Base-by-base conservation (phyloP, 2,888 invertebrate genomes). In the Chrysina gloriosa region DNA sequence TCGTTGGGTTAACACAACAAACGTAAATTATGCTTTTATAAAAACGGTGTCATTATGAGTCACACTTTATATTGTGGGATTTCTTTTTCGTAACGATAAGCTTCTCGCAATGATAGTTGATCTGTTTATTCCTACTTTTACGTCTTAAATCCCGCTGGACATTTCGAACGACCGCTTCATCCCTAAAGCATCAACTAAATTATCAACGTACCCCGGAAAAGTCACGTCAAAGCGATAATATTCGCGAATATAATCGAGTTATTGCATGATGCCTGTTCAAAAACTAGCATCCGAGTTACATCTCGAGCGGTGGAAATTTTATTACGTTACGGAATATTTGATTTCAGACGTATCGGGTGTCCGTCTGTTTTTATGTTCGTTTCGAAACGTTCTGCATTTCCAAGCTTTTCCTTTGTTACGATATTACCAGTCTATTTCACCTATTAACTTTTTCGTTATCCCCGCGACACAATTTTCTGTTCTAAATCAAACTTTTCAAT, bases 181-280 rank as follows among this genome's bases (percentile, higher is more conserved):
- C n/a, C 45, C 9, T 16, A 9, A 19, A 45, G 19, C 7, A 16
- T 7, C 21, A 45, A 45, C 45, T 21, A 45, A 45, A 19, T 45
- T 45, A 4, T 9, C 36, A 11, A 11, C 14, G 14, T n/a, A 36
- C 25, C 23, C 25, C n/a, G n/a, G 21, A 11, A 7, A 25, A 48
- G 21, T 48, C 31, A 19, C 52, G 31, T 29, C 52, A 31, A 52
- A 52, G 16, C 31, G 5, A 16, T 19, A 31, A 52, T 52, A 14
- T 34, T 31, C 29, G 16, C 29, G 19, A 52, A 52, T 52, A 19
- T 52, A 52, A 31, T 52, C 19, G 29, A 14, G 52, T 52, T 52
- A 31, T 52, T 52, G 31, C 52, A 23, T 7, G 48, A 21, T 21
- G 48, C 5, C 29, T 29, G 14, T 14, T 29, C 52, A 52, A 52